Evolutionary conservation across 2,888 invertebrate species (phyloP).

Genomic region (Caenorhabditis sp.): DNA sequence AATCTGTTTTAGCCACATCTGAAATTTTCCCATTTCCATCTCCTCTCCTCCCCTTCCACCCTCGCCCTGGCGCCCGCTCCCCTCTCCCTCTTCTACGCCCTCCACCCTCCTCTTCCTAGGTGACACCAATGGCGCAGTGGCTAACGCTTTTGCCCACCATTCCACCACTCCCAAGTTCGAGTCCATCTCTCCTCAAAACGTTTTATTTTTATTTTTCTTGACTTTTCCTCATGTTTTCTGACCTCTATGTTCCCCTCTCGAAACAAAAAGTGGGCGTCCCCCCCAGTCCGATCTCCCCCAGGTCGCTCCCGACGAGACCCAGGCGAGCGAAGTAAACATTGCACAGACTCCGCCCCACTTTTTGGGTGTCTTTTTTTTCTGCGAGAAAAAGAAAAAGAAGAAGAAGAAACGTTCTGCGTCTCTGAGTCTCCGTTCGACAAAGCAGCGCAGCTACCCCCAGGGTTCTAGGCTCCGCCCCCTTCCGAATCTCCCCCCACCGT

Average conservation of each 20-base stretch:
- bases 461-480: constrained; percentile 12
- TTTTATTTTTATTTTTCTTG: neutral
- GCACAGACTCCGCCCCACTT: constrained; percentile 47
- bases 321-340: constrained; percentile 48
- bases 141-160: neutral
- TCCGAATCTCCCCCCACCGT: neutral
- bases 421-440: neutral
- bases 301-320: constrained; percentile 10
- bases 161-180: neutral
- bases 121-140: neutral
- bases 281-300: neutral
- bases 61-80: no score
- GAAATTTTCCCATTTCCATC: no score
- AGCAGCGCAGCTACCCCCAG: constrained; percentile 2
- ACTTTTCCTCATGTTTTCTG: neutral
- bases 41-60: neutral
- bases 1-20: no score
- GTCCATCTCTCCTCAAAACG: neutral
- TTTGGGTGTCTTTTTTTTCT: constrained; percentile 12
- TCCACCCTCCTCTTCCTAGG: neutral
- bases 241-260: neutral
- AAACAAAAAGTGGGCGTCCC: neutral
- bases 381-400: no score
- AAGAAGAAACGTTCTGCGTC: constrained; percentile 40
- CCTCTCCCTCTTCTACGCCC: neutral